Conservation (phyloP, 2,113 vertebrate species). For the Chlamydotis undulata region DNA sequence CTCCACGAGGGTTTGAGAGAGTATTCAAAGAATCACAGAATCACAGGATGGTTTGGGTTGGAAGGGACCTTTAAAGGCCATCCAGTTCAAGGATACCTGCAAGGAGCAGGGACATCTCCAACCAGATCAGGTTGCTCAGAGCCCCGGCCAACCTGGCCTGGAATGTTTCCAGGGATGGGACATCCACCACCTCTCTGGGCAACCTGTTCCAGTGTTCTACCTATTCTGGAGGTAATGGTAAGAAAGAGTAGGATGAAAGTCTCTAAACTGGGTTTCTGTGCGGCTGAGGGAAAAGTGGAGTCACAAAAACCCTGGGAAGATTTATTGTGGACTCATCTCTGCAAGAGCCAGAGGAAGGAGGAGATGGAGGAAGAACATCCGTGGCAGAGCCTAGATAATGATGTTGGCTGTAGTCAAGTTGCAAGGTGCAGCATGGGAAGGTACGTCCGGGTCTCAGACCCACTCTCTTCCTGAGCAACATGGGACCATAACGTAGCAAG, state of each 20-base stretch:
- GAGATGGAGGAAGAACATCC: rapidly evolving
- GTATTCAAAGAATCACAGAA: no score
- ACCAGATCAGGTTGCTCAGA: no score
- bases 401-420: not conserved
- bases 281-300: not conserved
- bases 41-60: no score
- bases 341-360: not conserved
- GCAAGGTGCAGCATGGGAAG: not conserved
- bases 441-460: rapidly evolving
- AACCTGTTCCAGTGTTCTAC: no score
- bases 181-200: no score
- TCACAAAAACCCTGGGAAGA: not conserved
- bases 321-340: not conserved
- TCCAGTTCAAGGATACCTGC: no score
- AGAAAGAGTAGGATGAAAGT: not conserved
- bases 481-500: rapidly evolving
- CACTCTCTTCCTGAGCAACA: not conserved
- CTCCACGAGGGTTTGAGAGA: not conserved
- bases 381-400: not conserved
- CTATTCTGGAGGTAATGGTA: not conserved
- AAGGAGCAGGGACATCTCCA: no score
- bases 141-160: no score
- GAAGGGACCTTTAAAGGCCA: no score
- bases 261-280: not conserved
- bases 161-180: no score